Conservation (phyloP, 2,797 vertebrate genomes). For the Mareca penelope region DNA sequence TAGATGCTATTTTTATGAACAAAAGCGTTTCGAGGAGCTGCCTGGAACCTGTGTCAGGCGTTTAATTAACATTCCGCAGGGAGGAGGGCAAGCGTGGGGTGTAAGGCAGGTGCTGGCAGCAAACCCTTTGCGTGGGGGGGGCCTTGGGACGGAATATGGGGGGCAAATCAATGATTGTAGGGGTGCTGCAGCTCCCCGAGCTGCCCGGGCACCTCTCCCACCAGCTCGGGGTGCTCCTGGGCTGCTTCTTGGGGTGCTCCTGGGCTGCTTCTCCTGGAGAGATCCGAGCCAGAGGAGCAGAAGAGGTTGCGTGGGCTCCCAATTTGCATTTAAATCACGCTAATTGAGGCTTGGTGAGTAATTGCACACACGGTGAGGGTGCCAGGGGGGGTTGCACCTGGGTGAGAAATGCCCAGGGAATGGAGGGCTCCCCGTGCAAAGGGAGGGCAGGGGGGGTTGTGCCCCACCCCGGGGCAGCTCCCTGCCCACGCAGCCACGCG, state of each 20-base stretch:
- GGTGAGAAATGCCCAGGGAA: neutral
- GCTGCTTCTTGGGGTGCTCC: neutral
- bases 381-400: neutral
- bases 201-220: neutral
- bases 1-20: conserved; percentile 19
- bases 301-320: neutral
- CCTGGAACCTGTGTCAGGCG: neutral
- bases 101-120: neutral
- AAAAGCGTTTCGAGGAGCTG: neutral
- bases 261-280: neutral
- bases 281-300: neutral
- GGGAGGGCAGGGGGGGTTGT: neutral
- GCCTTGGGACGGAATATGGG: neutral
- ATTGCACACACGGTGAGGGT: neutral
- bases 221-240: neutral
- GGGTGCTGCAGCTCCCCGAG: neutral
- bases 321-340: conserved; percentile 33
- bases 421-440: neutral
- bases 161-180: neutral
- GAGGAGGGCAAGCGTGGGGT: neutral
- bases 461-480: neutral
- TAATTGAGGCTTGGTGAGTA: neutral
- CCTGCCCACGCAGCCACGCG: fast-evolving
- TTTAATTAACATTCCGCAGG: neutral
- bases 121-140: neutral